Evolutionary conservation across 2,888 invertebrate species (phyloP), one percentile per base, ranked within the genome.

Genomic region (Entomobrya proxima): DNA sequence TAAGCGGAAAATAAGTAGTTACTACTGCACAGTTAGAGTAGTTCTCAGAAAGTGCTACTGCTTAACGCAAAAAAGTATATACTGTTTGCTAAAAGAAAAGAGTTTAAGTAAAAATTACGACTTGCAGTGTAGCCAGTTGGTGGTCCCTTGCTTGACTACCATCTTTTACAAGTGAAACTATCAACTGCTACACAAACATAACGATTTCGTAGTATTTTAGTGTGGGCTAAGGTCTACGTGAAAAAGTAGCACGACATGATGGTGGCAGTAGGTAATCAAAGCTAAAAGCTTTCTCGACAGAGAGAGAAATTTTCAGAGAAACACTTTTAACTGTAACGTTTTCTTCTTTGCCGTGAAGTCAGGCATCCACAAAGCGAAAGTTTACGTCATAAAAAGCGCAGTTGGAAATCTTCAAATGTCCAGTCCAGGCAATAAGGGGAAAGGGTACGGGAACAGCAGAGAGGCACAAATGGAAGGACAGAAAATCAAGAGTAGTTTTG

Each of bases 241-340:
- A 67, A 67, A 37, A 67, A 40, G 32, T 32, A 6, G 58, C 32
- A 4, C 58, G 58, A 30, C 58, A 61, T n/a, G 3, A 27, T 32
- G 21, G 21, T 64, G 32, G 21, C 18, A 64, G 64, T 76, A 37
- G 30, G 85, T 55, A 85, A 85, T 85, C 85, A 85, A 80, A 85
- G 79, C 64, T 85, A 75, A 85, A 85, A 85, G 85, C 85, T 85
- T 69, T 77, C 61, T 85, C 77, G 61, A 76, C 79, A 74, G 67
- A 72, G 47, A 47, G 40, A 72, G 35, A 61, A 61, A 37, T 72
- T 77, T 85, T 85, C 79, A 75, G 64, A 79, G 79, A 52, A 80
- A 44, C 21, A 72, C 84, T 77, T 84, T 85, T 40, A 61, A 64
- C 82, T 58, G 32, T 64, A 50, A 52, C 67, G 64, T 84, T 44